Evolutionary conservation across 2,888 invertebrate species (phyloP).

Genomic region (Drosophila limbata): DNA sequence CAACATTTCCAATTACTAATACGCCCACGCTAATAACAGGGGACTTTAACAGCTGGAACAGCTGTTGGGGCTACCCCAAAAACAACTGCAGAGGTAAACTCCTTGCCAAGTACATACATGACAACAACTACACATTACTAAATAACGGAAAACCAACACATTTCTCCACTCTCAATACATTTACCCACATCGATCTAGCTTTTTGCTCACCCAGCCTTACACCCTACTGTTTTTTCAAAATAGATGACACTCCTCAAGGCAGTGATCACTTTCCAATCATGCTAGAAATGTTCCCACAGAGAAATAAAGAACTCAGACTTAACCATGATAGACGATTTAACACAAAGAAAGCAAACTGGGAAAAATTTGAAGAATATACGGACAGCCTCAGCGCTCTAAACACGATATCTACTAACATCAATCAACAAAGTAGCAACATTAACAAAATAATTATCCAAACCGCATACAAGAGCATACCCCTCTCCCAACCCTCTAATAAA

Average conservation of each 20-base stretch:
- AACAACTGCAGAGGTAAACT: not conserved
- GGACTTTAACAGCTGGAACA: not conserved
- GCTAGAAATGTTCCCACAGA: not conserved
- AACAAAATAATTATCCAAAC: conserved; percentile 7
- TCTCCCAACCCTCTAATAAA: conserved; percentile 2
- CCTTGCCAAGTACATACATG: not conserved
- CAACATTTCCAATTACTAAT: not conserved
- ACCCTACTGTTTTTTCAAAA: not conserved
- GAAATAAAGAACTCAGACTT: not conserved
- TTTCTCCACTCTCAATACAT: not conserved
- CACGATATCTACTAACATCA: not conserved
- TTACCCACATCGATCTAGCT: not conserved
- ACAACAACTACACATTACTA: not conserved
- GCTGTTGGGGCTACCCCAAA: not conserved
- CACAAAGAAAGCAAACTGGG: conserved; percentile 2
- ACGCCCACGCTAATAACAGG: not conserved
- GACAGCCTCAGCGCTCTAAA: not conserved
- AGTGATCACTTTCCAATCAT: conserved; percentile 1
- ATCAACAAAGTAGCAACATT: not conserved
- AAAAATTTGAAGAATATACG: not conserved
- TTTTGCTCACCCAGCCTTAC: not conserved
- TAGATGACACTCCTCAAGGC: not conserved
- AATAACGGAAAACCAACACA: not conserved
- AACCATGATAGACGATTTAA: not conserved
- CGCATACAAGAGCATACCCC: conserved; percentile 7